Conservation (phyloP, 1,140 invertebrate genomes). For the Orchesella cincta region DNA sequence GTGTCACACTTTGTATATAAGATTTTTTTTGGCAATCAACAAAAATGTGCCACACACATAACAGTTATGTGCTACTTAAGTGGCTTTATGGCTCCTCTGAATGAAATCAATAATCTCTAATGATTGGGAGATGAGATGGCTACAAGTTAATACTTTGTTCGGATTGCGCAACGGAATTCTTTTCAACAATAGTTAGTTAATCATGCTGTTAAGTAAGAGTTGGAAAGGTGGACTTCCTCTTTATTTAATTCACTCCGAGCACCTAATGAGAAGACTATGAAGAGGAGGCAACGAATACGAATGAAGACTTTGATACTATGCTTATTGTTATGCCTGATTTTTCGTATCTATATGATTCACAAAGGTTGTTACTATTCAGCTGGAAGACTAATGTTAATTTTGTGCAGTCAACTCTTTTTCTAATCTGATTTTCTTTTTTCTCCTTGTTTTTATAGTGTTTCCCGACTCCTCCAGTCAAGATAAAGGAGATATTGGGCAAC, state of each 20-base stretch:
- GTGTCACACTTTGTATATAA: too few relatives aligned
- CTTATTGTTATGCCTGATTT: not conserved
- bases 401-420: not conserved
- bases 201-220: not conserved
- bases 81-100: too few relatives aligned
- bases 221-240: not conserved
- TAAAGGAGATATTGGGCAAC: not conserved
- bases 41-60: too few relatives aligned
- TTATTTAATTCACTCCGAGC: not conserved
- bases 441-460: not conserved
- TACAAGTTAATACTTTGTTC: too few relatives aligned
- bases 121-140: too few relatives aligned
- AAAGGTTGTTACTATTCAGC: not conserved
- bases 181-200: not conserved
- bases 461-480: constrained; percentile 11
- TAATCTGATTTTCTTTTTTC: not conserved
- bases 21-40: too few relatives aligned
- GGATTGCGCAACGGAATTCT: not conserved
- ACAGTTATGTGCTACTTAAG: too few relatives aligned
- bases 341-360: not conserved
- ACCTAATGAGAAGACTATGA: not conserved
- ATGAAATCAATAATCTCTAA: too few relatives aligned
- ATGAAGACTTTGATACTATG: not conserved
- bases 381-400: not conserved
- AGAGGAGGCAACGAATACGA: not conserved